phyloP scores from a whole-genome alignment of 2,888 invertebrate genomes.

The Xylota sylvarum region DNA sequence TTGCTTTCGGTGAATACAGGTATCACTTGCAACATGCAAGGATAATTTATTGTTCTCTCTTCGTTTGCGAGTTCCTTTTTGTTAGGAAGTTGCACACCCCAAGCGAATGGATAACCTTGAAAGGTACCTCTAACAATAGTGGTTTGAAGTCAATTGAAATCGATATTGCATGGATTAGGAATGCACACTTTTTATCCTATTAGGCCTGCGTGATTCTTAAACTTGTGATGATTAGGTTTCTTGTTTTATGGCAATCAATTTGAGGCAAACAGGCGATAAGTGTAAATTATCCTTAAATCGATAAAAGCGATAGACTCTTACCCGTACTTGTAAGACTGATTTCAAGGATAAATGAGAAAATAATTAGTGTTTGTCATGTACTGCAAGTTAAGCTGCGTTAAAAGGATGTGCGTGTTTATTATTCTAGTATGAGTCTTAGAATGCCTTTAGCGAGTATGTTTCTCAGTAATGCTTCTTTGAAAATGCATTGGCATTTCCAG shows the following conservation, averaged over 20 bases:
- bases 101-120: conserved; percentile 6
- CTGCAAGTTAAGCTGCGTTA: no score
- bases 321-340: background rate
- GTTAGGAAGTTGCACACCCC: conserved; percentile 5
- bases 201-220: conserved; percentile 20
- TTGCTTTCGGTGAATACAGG: conserved; percentile 31
- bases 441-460: no score
- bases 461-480: no score
- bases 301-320: background rate
- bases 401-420: no score
- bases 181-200: background rate
- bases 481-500: no score
- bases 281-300: background rate
- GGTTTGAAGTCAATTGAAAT: background rate
- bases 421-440: no score
- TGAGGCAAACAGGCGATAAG: background rate
- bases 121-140: background rate
- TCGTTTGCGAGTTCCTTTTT: conserved; percentile 20
- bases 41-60: conserved; percentile 33
- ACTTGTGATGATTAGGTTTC: background rate
- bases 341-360: background rate
- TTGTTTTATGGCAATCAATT: background rate
- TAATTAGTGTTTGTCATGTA: no score
- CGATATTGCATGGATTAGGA: background rate
- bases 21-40: conserved; percentile 52